A percentile compares a stretch with the other conserved stretches of the same genome.
These are phyloP conservation scores for Pinna nobilis DNA, from an alignment of 1,140 invertebrate genomes.

Conservation along the genomic window DNA sequence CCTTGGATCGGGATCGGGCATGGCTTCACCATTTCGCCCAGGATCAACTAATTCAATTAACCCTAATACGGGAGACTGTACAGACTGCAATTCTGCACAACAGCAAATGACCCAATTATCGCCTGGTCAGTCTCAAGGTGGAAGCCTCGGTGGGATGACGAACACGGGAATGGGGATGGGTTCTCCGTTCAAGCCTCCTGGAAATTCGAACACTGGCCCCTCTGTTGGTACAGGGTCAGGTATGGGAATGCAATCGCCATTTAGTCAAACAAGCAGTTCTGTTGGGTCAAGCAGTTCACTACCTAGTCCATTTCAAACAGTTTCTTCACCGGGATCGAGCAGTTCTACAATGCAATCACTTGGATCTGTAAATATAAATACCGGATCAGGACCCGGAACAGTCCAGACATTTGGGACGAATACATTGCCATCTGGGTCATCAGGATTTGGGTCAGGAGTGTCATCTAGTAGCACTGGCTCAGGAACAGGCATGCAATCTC, in stretches of 20 bases:
- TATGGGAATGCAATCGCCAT: not conserved
- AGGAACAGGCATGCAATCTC: not conserved
- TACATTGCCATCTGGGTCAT: too few species aligned
- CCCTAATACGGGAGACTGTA: not conserved
- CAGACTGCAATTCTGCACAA: not conserved
- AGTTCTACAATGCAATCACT: not conserved
- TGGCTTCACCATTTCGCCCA: not conserved
- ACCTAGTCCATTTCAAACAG: not conserved
- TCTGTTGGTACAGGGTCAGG: not conserved
- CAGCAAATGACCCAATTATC: not conserved
- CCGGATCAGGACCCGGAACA: not conserved
- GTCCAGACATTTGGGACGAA: not conserved
- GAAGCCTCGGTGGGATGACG: too few species aligned
- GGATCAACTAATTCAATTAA: not conserved
- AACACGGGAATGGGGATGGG: too few species aligned
- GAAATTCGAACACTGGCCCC: too few species aligned
- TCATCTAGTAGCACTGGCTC: not conserved
- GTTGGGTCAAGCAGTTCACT: not conserved
- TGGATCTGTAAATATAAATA: not conserved
- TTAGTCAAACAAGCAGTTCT: not conserved
- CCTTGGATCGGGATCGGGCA: not conserved
- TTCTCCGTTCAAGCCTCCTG: too few species aligned
- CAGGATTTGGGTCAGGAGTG: conserved; percentile 12
- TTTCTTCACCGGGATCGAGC: not conserved
- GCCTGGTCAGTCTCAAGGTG: too few species aligned